Evolutionary conservation across 2,797 vertebrate species (phyloP).

Genomic region (Ara ararauna): DNA sequence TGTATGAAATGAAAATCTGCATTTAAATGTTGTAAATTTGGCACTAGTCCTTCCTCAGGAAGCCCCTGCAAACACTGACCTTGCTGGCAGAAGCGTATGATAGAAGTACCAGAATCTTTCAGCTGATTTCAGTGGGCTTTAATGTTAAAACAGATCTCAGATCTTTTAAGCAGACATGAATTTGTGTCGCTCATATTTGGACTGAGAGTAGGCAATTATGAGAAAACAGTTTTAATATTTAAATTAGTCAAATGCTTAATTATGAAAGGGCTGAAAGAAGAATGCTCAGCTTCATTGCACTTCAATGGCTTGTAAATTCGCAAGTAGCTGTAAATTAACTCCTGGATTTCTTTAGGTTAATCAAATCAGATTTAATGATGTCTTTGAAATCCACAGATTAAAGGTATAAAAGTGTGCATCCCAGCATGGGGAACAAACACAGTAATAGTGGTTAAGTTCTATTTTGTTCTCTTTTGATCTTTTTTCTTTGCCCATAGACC

Average conservation of each 20-base stretch:
- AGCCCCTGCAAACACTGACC: background rate
- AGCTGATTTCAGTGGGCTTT: background rate
- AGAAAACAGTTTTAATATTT: conserved; percentile 56
- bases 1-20: background rate
- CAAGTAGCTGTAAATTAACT: conserved; percentile 47
- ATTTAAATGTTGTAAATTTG: background rate
- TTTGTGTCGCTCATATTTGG: background rate
- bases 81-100: background rate
- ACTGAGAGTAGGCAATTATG: background rate
- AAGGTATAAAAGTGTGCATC: conserved; percentile 15
- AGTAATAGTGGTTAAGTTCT: background rate
- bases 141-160: background rate
- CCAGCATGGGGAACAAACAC: background rate
- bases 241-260: conserved; percentile 57
- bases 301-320: conserved; percentile 47
- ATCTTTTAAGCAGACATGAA: background rate
- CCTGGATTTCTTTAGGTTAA: conserved; percentile 48
- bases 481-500: background rate
- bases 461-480: background rate
- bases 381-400: conserved; percentile 43
- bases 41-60: background rate
- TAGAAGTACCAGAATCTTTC: background rate
- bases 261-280: conserved; percentile 37
- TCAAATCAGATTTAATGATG: conserved; percentile 43
- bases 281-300: conserved; percentile 31